Percentiles rank a stretch among this genome's conserved stretches.
Evolutionary conservation across 2,888 invertebrate genomes (phyloP).

Genomic region (Archaeoteleia sp.): DNA sequence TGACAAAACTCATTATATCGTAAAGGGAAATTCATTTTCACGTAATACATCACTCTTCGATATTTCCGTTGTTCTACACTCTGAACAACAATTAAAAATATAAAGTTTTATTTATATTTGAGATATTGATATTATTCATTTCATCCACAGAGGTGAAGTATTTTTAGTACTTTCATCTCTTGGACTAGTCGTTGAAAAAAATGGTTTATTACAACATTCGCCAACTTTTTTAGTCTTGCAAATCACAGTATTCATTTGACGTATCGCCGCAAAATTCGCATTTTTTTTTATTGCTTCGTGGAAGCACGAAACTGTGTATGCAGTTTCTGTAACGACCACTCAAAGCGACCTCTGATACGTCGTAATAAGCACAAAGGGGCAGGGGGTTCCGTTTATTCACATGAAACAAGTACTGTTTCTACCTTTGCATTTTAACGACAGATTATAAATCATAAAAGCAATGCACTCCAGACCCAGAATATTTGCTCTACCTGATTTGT

Average conservation of each 20-base stretch:
- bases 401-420: slow-evolving; percentile 2
- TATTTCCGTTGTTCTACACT: too few species aligned
- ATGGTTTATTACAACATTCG: too few species aligned
- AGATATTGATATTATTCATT: too few species aligned
- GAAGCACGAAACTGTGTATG: slow-evolving; percentile 12
- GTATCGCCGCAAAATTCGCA: slow-evolving; percentile 10
- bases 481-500: too few species aligned
- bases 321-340: slow-evolving; percentile 18
- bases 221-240: too few species aligned
- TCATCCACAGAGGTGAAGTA: too few species aligned
- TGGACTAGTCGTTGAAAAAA: too few species aligned
- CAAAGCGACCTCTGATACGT: slow-evolving; percentile 11
- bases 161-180: too few species aligned
- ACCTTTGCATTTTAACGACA: slow-evolving; percentile 8
- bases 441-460: slow-evolving; percentile 1
- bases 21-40: slow-evolving; percentile 5
- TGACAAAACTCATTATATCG: slow-evolving; percentile 38
- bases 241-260: slow-evolving; percentile 17
- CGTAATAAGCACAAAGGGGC: slow-evolving; percentile 11
- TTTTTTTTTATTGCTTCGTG: slow-evolving; percentile 22
- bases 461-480: too few species aligned
- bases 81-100: too few species aligned
- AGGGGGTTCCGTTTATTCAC: slow-evolving; percentile 6
- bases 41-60: slow-evolving; percentile 17
- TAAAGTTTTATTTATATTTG: too few species aligned